Conservation (phyloP, 2,113 vertebrate species). For the Microcebus tavaratra region DNA sequence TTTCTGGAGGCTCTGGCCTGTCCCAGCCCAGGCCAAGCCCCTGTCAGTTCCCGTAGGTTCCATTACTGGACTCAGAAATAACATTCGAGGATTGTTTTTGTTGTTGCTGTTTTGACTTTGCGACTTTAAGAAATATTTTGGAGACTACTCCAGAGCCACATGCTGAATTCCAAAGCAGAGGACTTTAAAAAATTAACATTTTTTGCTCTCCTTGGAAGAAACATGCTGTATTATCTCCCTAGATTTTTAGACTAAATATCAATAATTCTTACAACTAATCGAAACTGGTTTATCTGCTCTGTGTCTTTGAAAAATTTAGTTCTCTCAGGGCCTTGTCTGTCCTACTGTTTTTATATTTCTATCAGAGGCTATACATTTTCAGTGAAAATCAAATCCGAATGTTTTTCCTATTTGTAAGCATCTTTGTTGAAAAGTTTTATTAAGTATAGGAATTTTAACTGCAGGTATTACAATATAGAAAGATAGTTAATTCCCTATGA, state of each 20-base stretch:
- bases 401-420: neutral
- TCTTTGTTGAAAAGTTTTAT: neutral
- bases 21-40: neutral
- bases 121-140: conserved; percentile 4
- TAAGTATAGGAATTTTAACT: neutral
- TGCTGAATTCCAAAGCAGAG: neutral
- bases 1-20: neutral
- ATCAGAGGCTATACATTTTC: neutral
- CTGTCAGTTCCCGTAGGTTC: neutral
- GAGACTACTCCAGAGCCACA: neutral
- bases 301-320: neutral
- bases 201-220: neutral
- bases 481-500: neutral
- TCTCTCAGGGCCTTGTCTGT: neutral
- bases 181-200: neutral
- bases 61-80: neutral
- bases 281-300: neutral
- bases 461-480: neutral
- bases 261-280: neutral
- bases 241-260: neutral
- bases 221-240: neutral
- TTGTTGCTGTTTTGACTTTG: neutral
- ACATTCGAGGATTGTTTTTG: neutral
- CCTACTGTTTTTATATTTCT: neutral
- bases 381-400: neutral